Conservation (phyloP, 2,888 invertebrate species). For the Exephanes ischioxanthus region DNA sequence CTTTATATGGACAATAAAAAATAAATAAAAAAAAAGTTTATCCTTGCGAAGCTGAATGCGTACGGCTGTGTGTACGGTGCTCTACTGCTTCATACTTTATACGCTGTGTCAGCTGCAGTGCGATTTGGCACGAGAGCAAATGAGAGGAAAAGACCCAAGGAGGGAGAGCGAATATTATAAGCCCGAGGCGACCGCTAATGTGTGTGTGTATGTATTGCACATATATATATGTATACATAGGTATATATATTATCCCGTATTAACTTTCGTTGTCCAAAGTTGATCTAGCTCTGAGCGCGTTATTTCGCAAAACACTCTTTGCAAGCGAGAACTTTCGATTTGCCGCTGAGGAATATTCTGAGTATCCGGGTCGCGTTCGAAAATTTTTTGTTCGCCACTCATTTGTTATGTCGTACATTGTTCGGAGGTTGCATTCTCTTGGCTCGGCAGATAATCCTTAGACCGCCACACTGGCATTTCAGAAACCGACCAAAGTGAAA, state of each 20-base stretch:
- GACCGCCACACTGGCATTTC: too few relatives aligned
- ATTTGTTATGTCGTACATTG: background rate
- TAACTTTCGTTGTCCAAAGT: slow-evolving; percentile 2
- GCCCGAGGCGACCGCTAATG: background rate
- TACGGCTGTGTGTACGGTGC: slow-evolving; percentile 4
- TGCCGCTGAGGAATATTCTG: background rate
- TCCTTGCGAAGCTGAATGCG: slow-evolving; percentile 30
- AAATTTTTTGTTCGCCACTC: background rate
- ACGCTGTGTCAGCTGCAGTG: slow-evolving; percentile 4
- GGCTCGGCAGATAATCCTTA: background rate
- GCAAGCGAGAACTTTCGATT: background rate
- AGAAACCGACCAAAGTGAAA: too few relatives aligned
- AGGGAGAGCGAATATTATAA: slow-evolving; percentile 17
- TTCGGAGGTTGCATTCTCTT: background rate
- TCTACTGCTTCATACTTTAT: slow-evolving; percentile 22
- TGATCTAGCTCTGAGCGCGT: background rate
- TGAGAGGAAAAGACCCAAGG: slow-evolving; percentile 16
- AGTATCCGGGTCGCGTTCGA: slow-evolving; percentile 6
- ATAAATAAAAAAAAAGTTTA: slow-evolving; percentile 22
- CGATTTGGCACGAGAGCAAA: slow-evolving; percentile 17
- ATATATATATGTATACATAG: background rate
- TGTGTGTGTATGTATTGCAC: too few relatives aligned
- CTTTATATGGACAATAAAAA: slow-evolving; percentile 21
- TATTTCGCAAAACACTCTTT: slow-evolving; percentile 8
- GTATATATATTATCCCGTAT: background rate